Evolutionary conservation across 2,113 vertebrate genomes (phyloP).

Genomic region (Entelurus aequoreus): DNA sequence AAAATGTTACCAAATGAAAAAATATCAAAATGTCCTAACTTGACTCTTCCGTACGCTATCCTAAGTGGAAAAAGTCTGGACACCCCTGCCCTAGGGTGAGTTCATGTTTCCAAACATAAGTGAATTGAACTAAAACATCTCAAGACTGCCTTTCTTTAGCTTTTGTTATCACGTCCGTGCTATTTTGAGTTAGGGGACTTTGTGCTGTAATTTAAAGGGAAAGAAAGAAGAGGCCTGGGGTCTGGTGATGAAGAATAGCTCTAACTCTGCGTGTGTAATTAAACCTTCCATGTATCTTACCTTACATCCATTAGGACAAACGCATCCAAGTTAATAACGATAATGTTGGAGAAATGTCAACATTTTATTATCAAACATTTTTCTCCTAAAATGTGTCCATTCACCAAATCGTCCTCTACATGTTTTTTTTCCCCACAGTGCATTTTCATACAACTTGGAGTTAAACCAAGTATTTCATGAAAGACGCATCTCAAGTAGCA

Average conservation of each 20-base stretch:
- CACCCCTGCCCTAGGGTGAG: not conserved
- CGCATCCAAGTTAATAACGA: not conserved
- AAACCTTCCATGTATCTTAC: constrained; percentile 1
- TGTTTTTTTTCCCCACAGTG: no score
- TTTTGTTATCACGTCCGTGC: constrained; percentile 16
- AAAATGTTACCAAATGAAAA: no score
- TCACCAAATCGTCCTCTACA: no score
- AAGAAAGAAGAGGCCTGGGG: constrained; percentile 11
- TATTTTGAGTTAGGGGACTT: constrained; percentile 24
- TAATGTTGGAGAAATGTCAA: no score
- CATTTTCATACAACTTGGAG: no score
- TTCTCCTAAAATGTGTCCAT: no score
- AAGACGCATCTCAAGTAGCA: no score
- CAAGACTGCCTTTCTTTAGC: constrained; percentile 11
- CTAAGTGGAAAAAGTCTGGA: no score
- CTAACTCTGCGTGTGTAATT: constrained; percentile 12
- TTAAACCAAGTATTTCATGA: no score
- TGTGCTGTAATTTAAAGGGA: constrained; percentile 2
- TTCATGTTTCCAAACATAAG: constrained; percentile 31
- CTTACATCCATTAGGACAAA: not conserved
- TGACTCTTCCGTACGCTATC: no score
- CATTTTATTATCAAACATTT: no score
- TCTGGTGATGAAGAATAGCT: constrained; percentile 15
- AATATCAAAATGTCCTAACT: no score
- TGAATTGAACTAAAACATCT: constrained; percentile 21